Percentiles rank a stretch among this genome's conserved stretches.
Conservation (phyloP, 2,888 invertebrate genomes). For the Drosophila eohydei region DNA sequence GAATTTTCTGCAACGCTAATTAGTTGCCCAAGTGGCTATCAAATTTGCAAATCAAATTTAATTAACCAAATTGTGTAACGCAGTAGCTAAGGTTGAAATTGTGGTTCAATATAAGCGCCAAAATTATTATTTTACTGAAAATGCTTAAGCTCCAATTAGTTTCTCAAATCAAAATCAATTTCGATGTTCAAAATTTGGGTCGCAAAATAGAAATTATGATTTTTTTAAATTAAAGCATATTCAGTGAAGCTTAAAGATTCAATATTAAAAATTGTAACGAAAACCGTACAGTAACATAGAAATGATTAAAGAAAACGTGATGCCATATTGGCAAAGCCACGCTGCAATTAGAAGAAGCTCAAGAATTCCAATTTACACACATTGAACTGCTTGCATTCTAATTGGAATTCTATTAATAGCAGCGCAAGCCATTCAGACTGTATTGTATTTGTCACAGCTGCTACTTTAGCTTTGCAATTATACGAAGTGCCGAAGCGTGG, state of each 20-base stretch:
- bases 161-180: not conserved
- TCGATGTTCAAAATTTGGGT: too few species aligned
- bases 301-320: not conserved
- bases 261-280: not conserved
- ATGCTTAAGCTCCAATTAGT: too few species aligned
- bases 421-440: not conserved
- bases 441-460: not conserved
- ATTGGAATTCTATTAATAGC: conserved; percentile 3
- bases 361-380: not conserved
- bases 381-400: not conserved
- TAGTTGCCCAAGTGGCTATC: conserved; percentile 31
- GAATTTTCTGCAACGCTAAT: conserved; percentile 21
- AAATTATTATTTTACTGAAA: not conserved
- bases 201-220: too few species aligned
- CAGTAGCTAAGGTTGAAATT: not conserved
- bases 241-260: not conserved
- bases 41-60: conserved; percentile 34
- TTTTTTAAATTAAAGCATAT: not conserved
- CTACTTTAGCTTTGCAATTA: not conserved
- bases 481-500: not conserved
- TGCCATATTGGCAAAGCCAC: not conserved
- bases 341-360: not conserved
- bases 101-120: not conserved
- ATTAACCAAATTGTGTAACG: conserved; percentile 23
- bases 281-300: not conserved